These are phyloP conservation scores for Phrynocephalus forsythii DNA, from an alignment of 2,797 vertebrate genomes.

Conservation along the genomic window DNA sequence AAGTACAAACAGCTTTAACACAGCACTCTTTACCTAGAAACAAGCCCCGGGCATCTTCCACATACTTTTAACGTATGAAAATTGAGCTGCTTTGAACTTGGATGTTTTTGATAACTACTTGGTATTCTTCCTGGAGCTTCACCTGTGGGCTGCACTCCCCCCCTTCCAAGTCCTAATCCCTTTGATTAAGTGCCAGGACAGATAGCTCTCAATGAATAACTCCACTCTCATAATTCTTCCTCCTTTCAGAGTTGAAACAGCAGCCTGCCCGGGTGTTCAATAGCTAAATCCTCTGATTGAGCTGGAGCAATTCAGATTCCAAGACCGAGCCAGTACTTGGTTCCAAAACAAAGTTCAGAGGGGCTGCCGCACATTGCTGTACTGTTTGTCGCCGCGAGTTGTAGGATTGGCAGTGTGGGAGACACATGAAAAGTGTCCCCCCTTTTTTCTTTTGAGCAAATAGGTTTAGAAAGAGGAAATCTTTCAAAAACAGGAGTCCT, in stretches of 20 bases:
- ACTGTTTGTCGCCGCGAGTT: constrained; percentile 64
- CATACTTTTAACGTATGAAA: constrained; percentile 96
- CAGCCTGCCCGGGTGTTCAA: constrained; percentile 79
- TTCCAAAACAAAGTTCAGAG: constrained; percentile 78
- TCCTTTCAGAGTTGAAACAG: constrained; percentile 87
- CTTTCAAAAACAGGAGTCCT: constrained; percentile 63
- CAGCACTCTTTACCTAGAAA: constrained; percentile 87
- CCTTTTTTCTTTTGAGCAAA: constrained; percentile 30
- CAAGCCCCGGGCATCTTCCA: constrained; percentile 89
- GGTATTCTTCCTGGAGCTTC: constrained; percentile 99
- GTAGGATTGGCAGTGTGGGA: constrained; percentile 25
- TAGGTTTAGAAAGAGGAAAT: constrained; percentile 67
- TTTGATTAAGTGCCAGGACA: constrained; percentile 99
- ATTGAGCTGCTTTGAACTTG: constrained; percentile 99
- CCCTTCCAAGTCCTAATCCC: constrained; percentile 95
- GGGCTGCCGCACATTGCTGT: constrained; percentile 79
- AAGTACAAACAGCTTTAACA: constrained; percentile 91
- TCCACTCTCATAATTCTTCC: constrained; percentile 86
- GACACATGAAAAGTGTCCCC: constrained; percentile 33
- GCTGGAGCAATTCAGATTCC: constrained; percentile 83
- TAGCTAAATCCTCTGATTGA: constrained; percentile 84
- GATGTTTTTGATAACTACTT: constrained; percentile 99
- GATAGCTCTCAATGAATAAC: constrained; percentile 90
- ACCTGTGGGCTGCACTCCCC: constrained; percentile 94
- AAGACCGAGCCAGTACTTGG: constrained; percentile 82